Percentiles rank a stretch among this genome's conserved stretches.
These are phyloP conservation scores for Silurus meridionalis DNA, from an alignment of 2,113 vertebrate species.

Conservation along the genomic window DNA sequence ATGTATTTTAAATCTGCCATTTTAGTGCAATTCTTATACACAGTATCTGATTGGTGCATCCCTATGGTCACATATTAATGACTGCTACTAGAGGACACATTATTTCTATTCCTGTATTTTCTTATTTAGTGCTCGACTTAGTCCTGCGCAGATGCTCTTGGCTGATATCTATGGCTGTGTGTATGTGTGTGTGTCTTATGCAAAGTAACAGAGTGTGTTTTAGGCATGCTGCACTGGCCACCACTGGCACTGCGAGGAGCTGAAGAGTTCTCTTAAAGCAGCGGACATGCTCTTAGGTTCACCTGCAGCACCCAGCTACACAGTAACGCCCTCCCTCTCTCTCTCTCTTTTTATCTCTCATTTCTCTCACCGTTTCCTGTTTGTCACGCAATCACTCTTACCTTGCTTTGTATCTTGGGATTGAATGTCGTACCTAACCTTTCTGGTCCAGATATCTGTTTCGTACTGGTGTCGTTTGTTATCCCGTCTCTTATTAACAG, in stretches of 20 bases:
- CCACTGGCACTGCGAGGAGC: constrained; percentile 38
- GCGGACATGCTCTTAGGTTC: constrained; percentile 51
- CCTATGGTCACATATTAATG: background rate
- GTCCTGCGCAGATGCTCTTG: constrained; percentile 26
- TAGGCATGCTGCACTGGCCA: constrained; percentile 46
- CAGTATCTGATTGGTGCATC: background rate
- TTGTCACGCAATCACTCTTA: constrained; percentile 24
- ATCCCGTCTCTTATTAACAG: constrained; percentile 41
- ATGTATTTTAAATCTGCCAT: background rate
- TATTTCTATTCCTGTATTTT: constrained; percentile 6
- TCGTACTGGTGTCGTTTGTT: constrained; percentile 4
- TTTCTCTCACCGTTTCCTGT: constrained; percentile 15
- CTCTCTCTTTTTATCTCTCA: constrained; percentile 15
- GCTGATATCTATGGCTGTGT: constrained; percentile 22
- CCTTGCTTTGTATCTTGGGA: constrained; percentile 22
- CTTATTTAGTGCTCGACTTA: constrained; percentile 1
- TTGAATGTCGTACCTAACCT: constrained; percentile 21
- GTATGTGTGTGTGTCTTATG: constrained; percentile 31
- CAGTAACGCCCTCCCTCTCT: constrained; percentile 46
- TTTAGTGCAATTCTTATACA: background rate
- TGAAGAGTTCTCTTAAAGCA: constrained; percentile 45
- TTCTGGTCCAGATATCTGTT: constrained; percentile 28
- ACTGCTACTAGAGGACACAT: background rate
- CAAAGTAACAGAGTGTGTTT: constrained; percentile 49
- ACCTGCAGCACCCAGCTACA: constrained; percentile 47